Evolutionary conservation across 2,113 vertebrate species (phyloP), one percentile per base, ranked within the genome.

Genomic region (Lathamus discolor): DNA sequence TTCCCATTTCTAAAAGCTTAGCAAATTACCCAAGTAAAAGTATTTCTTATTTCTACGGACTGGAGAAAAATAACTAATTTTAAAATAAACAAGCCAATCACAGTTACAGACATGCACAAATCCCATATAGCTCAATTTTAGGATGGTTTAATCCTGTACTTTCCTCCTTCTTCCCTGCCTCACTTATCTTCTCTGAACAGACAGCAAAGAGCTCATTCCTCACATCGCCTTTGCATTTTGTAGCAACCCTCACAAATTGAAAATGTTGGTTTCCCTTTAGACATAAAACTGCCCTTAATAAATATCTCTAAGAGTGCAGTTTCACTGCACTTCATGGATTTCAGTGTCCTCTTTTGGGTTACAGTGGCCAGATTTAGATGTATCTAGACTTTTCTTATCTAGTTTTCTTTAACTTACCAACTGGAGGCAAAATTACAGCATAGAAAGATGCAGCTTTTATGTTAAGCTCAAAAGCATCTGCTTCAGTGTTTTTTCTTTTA

Each of bases 321-420:
- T n/a, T n/a, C n/a, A n/a, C n/a, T 12, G 6, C 7, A 41, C 33
- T 72, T 57, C 46, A 23, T 49, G 13, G n/a, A 86, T 41, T 75
- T 67, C 51, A 54, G 31, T 20, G 54, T 28, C 11, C 19, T 18
- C 12, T 87, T 78, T 33, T 25, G 7, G 24, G 11, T 75, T 61
- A 11, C 28, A 73, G 24, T 2, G 3, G 29, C 3, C 17, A 59
- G 35, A 31, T 37, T 55, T 14, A 57, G 43, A 78, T 15, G 23
- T 0, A 0, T 8, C 23, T 35, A 76, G 55, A 44, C 27, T 87
- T 82, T n/a, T n/a, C n/a, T n/a, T n/a, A n/a, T n/a, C n/a, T 57
- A 46, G 9, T 29, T 76, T 23, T 51, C 48, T 28, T 51, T 31
- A 49, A 76, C 83, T 44, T 69, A 41, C 7, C 62, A 76, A 22